Evolutionary conservation across 1,140 invertebrate genomes (phyloP).

Genomic region (Nymphalis io): DNA sequence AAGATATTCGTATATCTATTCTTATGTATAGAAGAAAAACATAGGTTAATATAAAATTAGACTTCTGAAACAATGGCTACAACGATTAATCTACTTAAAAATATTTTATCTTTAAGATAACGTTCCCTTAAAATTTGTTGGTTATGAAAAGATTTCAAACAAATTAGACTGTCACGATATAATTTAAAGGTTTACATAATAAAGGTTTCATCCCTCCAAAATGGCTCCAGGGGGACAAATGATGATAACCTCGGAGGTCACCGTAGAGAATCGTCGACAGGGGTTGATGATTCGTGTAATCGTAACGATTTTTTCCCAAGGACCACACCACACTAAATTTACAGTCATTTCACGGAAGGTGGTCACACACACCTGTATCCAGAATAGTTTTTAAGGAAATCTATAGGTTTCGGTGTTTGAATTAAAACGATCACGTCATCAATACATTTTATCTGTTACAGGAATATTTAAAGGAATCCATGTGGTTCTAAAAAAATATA

Average conservation of each 20-base stretch:
- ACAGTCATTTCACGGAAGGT: conserved; percentile 74
- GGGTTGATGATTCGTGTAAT: conserved; percentile 75
- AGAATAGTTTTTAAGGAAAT: conserved; percentile 27
- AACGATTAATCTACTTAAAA: too few relatives aligned
- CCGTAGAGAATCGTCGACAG: conserved; percentile 64
- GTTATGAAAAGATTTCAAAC: neutral
- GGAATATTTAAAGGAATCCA: too few relatives aligned
- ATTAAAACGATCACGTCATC: too few relatives aligned
- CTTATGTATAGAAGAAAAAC: too few relatives aligned
- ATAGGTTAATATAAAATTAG: too few relatives aligned
- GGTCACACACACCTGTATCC: conserved; percentile 72
- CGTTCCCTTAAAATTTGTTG: neutral
- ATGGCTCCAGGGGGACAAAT: conserved; percentile 50
- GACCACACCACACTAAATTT: conserved; percentile 76
- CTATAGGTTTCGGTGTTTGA: too few relatives aligned
- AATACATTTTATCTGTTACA: too few relatives aligned
- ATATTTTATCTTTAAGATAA: too few relatives aligned
- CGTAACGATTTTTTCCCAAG: conserved; percentile 64
- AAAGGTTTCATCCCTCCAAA: conserved; percentile 16
- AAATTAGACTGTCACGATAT: neutral
- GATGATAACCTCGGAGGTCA: conserved; percentile 59
- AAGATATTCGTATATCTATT: too few relatives aligned
- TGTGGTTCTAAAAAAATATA: too few relatives aligned
- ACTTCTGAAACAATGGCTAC: too few relatives aligned
- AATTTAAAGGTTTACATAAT: neutral